Conservation (phyloP, 2,113 vertebrate species). For the Aleadryas rufinucha region DNA sequence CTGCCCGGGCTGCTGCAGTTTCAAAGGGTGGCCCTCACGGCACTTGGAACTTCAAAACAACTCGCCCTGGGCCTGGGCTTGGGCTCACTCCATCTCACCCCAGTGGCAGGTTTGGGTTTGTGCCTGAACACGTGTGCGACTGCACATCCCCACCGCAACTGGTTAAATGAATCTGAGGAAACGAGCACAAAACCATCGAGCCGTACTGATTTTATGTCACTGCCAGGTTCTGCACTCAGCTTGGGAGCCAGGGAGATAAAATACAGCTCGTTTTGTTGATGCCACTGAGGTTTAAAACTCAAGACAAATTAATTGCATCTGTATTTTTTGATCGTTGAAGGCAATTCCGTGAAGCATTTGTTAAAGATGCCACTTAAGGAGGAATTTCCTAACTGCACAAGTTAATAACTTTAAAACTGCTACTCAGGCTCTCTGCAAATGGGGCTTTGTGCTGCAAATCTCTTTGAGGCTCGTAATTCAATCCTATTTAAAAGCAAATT, state of each 20-base stretch:
- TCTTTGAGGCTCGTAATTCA: constrained; percentile 36
- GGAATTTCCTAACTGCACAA: background rate
- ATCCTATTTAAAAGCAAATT: constrained; percentile 58
- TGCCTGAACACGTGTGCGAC: accelerated
- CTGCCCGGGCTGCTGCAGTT: accelerated
- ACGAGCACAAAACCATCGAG: background rate
- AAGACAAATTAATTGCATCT: background rate
- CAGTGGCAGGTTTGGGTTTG: background rate
- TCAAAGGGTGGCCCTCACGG: background rate
- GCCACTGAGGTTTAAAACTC: background rate
- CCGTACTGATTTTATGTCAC: background rate
- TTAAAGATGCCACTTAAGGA: constrained; percentile 3
- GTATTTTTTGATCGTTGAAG: background rate
- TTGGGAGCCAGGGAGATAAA: constrained; percentile 2
- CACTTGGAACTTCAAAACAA: background rate
- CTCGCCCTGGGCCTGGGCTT: accelerated
- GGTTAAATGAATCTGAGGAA: background rate
- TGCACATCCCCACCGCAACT: background rate
- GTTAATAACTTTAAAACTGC: constrained; percentile 43
- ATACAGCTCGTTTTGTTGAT: background rate
- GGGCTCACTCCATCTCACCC: background rate
- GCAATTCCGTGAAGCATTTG: background rate
- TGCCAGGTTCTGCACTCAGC: background rate
- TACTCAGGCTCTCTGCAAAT: background rate
- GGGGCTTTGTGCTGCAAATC: constrained; percentile 43